Evolutionary conservation across 2,888 invertebrate genomes (phyloP), one percentile per base, ranked within the genome.

Genomic region (Ichneumon xanthorius): DNA sequence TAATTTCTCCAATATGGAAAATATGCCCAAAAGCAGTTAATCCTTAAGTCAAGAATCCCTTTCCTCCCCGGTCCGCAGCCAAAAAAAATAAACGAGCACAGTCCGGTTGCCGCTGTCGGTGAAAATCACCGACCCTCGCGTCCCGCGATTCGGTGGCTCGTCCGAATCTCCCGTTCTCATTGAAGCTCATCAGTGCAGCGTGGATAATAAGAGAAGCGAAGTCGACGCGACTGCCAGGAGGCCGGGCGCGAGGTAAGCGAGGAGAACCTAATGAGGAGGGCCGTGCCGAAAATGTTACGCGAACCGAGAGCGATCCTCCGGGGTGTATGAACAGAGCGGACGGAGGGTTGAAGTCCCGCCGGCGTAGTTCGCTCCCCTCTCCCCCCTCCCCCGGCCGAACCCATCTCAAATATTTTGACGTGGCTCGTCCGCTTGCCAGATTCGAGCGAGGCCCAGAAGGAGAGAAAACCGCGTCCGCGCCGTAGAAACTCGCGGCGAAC

Each of bases 381-480:
- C 30, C 37, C 30, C 71, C 30, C 55, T 33, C 63, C 65, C 55
- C 77, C 63, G 85, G 79, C 72, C 83, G 82, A 86, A 90, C 90
- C 90, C 90, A 90, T 89, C 87, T 90, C 90, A 90, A 90, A 90
- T 88, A 87, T 90, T 89, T 89, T 90, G 90, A 90, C 90, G 87
- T 88, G 80, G 83, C 82, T 76, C 58, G 16, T 26, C 37, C 73
- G 80, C 61, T 68, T n/a, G 78, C 58, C 67, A 55, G 73, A 33
- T 45, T 33, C 22, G 22, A 65, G 40, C 73, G 26, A 40, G 80
- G 2, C 50, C 37, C 80, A 33, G 82, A 78, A 61, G 67, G 30
- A 48, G 70, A 71, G 33, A 48, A 63, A 33, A 14, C 61, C 58
- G 77, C 9, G 55, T 9, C 68, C 53, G 78, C 53, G 33, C 73